Evolutionary conservation across 2,113 vertebrate genomes (phyloP).

Genomic region (Paradoxurus hermaphroditus): DNA sequence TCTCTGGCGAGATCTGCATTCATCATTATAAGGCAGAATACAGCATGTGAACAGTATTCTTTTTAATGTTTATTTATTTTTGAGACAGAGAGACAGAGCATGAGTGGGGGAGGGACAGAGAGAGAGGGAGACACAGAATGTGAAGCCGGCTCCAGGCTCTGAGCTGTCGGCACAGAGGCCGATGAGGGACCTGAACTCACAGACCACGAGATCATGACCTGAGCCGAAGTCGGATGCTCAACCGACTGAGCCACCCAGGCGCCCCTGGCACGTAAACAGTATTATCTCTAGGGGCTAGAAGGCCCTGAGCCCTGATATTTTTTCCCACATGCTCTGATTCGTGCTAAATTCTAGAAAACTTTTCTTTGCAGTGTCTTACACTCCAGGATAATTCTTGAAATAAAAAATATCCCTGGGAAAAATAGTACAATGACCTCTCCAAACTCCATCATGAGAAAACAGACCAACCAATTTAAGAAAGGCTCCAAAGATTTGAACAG

Average conservation of each 20-base stretch:
- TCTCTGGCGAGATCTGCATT: neutral
- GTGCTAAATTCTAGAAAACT: neutral
- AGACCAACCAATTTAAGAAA: conserved; percentile 11
- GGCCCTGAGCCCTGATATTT: too few relatives aligned
- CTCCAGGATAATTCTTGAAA: neutral
- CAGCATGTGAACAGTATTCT: too few relatives aligned
- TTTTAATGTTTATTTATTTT: too few relatives aligned
- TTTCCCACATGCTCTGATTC: neutral
- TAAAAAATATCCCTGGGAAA: neutral
- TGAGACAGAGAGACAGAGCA: too few relatives aligned
- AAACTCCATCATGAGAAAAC: neutral
- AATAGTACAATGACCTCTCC: neutral
- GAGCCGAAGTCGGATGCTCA: too few relatives aligned
- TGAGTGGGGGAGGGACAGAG: too few relatives aligned
- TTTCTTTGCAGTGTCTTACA: neutral
- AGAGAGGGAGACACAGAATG: too few relatives aligned
- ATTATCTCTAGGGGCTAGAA: neutral
- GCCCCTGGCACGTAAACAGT: neutral
- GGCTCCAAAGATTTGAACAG: neutral
- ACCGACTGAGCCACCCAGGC: too few relatives aligned
- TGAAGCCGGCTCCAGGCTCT: too few relatives aligned
- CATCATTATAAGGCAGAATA: neutral
- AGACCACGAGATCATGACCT: too few relatives aligned
- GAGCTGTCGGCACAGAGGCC: too few relatives aligned
- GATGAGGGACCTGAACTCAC: too few relatives aligned